Evolutionary conservation across 2,113 vertebrate genomes (phyloP).

Genomic region (Chaetodon auriga): DNA sequence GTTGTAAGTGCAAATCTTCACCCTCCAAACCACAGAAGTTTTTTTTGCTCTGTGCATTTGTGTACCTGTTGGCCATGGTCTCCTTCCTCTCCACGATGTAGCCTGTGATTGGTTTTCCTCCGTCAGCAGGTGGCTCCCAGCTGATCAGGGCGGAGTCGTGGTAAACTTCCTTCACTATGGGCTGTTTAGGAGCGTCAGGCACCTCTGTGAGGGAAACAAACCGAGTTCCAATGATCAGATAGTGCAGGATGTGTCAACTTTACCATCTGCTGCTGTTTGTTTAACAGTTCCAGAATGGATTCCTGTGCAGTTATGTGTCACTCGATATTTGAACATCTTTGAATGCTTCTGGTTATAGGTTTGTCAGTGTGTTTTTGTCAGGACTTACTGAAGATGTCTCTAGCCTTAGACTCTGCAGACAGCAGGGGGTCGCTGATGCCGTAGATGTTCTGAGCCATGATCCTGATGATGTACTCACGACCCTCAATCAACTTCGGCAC

Average conservation of each 20-base stretch:
- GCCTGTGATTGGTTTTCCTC: constrained; percentile 96
- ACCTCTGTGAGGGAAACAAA: constrained; percentile 85
- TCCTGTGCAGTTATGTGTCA: background rate
- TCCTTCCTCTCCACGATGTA: constrained; percentile 98
- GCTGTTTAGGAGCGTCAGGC: constrained; percentile 95
- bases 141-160: constrained; percentile 92
- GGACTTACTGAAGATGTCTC: constrained; percentile 94
- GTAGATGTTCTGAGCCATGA: constrained; percentile 96
- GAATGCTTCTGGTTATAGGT: background rate
- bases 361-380: background rate
- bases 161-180: constrained; percentile 91
- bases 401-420: constrained; percentile 94
- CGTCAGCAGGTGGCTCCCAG: constrained; percentile 96
- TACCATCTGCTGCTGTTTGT: background rate
- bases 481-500: constrained; percentile 95
- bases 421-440: constrained; percentile 95
- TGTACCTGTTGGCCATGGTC: constrained; percentile 94
- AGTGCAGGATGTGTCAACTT: background rate
- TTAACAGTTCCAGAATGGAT: background rate
- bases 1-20: too few species aligned
- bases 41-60: constrained; percentile 55
- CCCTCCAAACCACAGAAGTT: background rate
- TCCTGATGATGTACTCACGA: constrained; percentile 95
- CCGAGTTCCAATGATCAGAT: background rate
- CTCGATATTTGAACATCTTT: background rate